A percentile compares a stretch with the other conserved stretches of the same genome.
These are phyloP conservation scores for Xenus cinereus DNA, from an alignment of 2,113 vertebrate species.

Conservation along the genomic window DNA sequence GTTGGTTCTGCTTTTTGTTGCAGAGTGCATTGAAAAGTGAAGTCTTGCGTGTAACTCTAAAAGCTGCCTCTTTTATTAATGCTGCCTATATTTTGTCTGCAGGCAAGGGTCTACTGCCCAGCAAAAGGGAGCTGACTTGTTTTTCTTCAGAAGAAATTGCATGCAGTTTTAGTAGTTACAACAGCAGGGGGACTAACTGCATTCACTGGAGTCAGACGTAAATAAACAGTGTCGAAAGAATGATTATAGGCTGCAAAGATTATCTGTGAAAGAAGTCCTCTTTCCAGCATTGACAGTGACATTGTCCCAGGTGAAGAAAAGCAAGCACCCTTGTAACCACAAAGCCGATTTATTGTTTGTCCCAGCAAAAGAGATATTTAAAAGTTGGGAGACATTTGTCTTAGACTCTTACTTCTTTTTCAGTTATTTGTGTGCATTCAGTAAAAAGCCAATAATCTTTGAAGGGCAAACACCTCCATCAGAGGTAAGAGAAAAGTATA, in stretches of 20 bases:
- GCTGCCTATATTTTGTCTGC: background rate
- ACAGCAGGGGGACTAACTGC: background rate
- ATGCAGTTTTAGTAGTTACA: background rate
- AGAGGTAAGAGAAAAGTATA: background rate
- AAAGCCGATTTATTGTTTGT: accelerated
- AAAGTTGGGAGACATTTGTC: background rate
- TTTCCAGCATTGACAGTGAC: background rate
- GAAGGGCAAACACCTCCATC: background rate
- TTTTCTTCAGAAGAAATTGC: background rate
- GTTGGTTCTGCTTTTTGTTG: background rate
- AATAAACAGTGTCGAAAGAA: background rate
- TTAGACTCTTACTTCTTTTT: background rate
- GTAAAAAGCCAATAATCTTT: background rate
- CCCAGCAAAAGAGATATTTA: background rate
- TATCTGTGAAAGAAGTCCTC: background rate
- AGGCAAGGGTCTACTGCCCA: background rate
- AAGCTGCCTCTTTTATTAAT: background rate
- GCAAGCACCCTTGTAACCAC: background rate
- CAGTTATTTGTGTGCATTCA: background rate
- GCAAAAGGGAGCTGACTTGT: background rate
- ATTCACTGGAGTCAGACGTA: background rate
- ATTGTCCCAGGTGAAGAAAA: background rate
- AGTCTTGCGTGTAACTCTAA: background rate
- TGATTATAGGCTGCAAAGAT: background rate
- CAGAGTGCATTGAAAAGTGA: background rate